A percentile compares a stretch with the other conserved stretches of the same genome.
Evolutionary conservation across 2,888 invertebrate species (phyloP).

Genomic region (Pollenia angustigena): DNA sequence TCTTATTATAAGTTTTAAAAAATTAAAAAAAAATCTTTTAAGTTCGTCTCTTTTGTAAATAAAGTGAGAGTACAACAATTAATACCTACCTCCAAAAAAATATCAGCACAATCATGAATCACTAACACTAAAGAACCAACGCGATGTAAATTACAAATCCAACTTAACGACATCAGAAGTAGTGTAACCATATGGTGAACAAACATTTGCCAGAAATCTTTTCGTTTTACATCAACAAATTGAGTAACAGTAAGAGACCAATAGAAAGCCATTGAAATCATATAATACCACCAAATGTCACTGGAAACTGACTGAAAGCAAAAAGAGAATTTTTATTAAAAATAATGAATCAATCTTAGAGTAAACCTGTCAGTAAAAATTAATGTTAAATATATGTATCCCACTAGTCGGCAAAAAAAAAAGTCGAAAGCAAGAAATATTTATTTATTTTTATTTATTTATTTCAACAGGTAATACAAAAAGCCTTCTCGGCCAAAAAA

Average conservation of each 20-base stretch:
- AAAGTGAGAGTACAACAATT: not conserved
- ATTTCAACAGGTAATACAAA: too few species aligned
- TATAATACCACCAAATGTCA: constrained; percentile 98
- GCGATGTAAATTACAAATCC: constrained; percentile 96
- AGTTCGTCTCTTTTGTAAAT: not conserved
- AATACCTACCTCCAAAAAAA: constrained; percentile 90
- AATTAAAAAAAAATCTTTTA: not conserved
- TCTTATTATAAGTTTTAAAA: too few species aligned
- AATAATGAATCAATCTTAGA: not conserved
- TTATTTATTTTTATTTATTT: too few species aligned
- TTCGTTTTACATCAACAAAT: constrained; percentile 96
- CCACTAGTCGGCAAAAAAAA: too few species aligned
- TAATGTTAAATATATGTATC: not conserved
- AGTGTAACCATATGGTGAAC: constrained; percentile 98
- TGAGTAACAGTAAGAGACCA: constrained; percentile 97
- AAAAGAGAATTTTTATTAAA: not conserved
- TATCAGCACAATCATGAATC: constrained; percentile 95
- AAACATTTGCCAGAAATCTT: constrained; percentile 99
- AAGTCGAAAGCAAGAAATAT: too few species aligned
- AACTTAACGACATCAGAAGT: constrained; percentile 94
- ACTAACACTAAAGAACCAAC: constrained; percentile 95
- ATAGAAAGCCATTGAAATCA: constrained; percentile 97
- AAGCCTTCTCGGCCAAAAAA: too few species aligned
- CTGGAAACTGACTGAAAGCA: constrained; percentile 88
- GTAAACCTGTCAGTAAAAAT: not conserved